Conservation (phyloP, 92 coral and sea anemone genomes). For the Galaxea fascicularis region DNA sequence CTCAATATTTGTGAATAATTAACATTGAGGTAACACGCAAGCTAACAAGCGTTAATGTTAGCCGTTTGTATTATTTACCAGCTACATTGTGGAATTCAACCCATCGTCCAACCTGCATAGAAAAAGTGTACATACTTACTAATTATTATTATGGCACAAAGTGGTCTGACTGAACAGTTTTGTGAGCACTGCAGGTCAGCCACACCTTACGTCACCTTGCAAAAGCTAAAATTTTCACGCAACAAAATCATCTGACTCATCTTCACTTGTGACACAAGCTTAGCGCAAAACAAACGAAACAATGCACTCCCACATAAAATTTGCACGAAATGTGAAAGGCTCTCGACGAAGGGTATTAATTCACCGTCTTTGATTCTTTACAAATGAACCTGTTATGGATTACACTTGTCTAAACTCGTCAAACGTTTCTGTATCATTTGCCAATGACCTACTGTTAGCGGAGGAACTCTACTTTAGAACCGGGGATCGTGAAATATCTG, state of each 20-base stretch:
- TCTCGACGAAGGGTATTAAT: background rate
- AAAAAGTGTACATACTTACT: no score
- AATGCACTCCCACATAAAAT: constrained; percentile 10
- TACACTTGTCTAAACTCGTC: constrained; percentile 19
- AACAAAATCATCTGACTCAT: background rate
- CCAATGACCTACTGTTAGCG: background rate
- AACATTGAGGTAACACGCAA: no score
- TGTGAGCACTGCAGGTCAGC: no score
- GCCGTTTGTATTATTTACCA: no score
- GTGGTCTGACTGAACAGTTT: no score
- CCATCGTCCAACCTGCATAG: no score
- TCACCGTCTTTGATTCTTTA: background rate
- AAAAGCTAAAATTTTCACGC: background rate
- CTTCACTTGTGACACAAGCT: constrained; percentile 9
- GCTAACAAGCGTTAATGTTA: no score
- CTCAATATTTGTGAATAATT: no score
- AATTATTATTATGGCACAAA: no score
- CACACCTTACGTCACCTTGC: no score
- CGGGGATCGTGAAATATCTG: background rate
- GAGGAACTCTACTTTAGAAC: constrained; percentile 12
- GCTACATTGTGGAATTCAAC: no score
- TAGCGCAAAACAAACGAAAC: no score
- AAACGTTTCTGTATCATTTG: constrained; percentile 11
- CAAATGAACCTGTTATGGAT: background rate
- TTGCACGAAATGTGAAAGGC: background rate